Base-by-base conservation (phyloP, 2,113 vertebrate species). In the Myanophis thanlyinensis region DNA sequence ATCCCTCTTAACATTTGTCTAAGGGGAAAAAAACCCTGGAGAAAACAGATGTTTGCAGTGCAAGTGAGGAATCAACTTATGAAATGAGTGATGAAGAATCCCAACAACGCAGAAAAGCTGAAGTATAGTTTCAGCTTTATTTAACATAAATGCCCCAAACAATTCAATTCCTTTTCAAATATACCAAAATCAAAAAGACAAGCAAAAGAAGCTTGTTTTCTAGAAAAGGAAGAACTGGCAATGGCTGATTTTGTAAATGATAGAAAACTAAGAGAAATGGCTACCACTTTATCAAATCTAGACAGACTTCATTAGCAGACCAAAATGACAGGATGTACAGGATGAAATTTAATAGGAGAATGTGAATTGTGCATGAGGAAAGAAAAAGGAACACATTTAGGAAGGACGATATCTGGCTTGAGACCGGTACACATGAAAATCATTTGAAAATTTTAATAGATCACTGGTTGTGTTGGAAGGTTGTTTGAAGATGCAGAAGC, bases 1-100 rank as follows among this genome's bases (percentile, higher is more conserved):
- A 80, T 6, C 18, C 35, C 35, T 80, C n/a, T 40, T 80, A 40
- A 40, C 67, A 80, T 40, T 80, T 44, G 18, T 22, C 73, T 40
- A 80, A 80, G 12, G 12, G 27, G 0, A 3, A 3, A 22, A 18
- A 80, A 9, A 0, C 0, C 18, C 18, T n/a, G 22, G 18, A 35
- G 67, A 80, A 80, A 80, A 80, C 35, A 80, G 18, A 80, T 80
- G n/a, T 44, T 80, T 80, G 73, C 73, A 80, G 9, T 22, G 35
- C 40, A 80, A 80, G 35, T 80, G 18, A 80, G 5, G 7, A 40
- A 80, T 22, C 35, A 44, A 44, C 7, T 80, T 80, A 80, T 7
- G 18, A 80, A 80, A 80, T 80, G 35, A 44, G 35, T 80, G 35
- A 80, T 9, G 18, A 44, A 80, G 73, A 80, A 80, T 80, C 35